phyloP scores from a whole-genome alignment of 2,888 invertebrate genomes.

The Heteropelma amictum region DNA sequence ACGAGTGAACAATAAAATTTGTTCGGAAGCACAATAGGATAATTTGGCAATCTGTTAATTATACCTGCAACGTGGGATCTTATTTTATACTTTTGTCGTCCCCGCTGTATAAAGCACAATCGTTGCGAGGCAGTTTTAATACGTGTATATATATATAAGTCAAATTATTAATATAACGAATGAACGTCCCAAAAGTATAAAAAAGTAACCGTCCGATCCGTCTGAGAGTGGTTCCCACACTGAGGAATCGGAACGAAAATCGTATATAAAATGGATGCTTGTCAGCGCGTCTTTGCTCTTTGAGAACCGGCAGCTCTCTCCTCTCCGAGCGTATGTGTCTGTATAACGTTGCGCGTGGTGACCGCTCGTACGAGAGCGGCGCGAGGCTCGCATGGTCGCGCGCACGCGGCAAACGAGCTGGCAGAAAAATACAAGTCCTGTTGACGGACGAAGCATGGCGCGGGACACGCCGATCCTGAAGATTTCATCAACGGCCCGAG shows the following conservation, averaged over 20 bases:
- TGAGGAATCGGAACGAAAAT: slow-evolving; percentile 61
- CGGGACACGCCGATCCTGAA: no score
- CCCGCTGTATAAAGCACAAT: neutral
- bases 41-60: no score
- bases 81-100: slow-evolving; percentile 3
- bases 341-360: neutral
- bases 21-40: neutral
- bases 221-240: slow-evolving; percentile 71
- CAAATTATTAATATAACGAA: neutral
- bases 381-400: neutral
- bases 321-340: neutral
- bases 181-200: slow-evolving; percentile 37
- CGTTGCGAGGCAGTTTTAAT: neutral
- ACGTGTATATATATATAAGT: neutral
- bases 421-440: neutral
- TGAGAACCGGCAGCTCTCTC: slow-evolving; percentile 3
- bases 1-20: no score
- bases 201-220: slow-evolving; percentile 66
- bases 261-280: slow-evolving; percentile 47
- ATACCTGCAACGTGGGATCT: slow-evolving; percentile 2
- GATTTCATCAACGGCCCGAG: no score
- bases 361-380: slow-evolving; percentile 2
- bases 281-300: slow-evolving; percentile 11
- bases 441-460: no score
- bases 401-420: neutral